Conservation (phyloP, 2,113 vertebrate genomes). For the Ictidomys tridecemlineatus region DNA sequence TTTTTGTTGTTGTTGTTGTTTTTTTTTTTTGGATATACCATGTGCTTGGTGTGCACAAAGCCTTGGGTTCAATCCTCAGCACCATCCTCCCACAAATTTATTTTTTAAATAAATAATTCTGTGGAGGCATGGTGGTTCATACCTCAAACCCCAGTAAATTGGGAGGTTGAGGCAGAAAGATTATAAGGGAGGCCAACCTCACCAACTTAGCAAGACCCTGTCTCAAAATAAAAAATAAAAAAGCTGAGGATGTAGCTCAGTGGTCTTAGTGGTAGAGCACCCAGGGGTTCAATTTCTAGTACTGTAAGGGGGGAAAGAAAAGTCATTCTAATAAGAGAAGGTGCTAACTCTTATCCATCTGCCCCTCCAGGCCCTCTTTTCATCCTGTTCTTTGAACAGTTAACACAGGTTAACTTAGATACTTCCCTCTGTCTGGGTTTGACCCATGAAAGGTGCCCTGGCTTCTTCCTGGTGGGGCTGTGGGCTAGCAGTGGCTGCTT, state of each 20-base stretch:
- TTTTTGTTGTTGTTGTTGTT: too few species aligned
- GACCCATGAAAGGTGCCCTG: background rate
- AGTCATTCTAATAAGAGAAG: background rate
- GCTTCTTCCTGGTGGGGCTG: fast-evolving
- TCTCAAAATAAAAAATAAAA: too few species aligned
- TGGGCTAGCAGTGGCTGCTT: background rate
- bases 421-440: background rate
- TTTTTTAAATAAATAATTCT: too few species aligned
- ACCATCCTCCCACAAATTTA: too few species aligned
- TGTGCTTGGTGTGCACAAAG: background rate
- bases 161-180: too few species aligned
- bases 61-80: background rate
- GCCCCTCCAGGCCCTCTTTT: background rate
- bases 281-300: too few species aligned
- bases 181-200: too few species aligned
- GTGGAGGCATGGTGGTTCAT: too few species aligned
- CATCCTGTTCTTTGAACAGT: background rate
- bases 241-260: too few species aligned
- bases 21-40: fast-evolving
- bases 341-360: background rate
- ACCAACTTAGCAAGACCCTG: too few species aligned
- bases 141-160: too few species aligned
- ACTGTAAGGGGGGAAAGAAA: background rate
- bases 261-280: too few species aligned
- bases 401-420: background rate